Evolutionary conservation across 2,113 vertebrate genomes (phyloP).

Genomic region (Pholis gunnellus): DNA sequence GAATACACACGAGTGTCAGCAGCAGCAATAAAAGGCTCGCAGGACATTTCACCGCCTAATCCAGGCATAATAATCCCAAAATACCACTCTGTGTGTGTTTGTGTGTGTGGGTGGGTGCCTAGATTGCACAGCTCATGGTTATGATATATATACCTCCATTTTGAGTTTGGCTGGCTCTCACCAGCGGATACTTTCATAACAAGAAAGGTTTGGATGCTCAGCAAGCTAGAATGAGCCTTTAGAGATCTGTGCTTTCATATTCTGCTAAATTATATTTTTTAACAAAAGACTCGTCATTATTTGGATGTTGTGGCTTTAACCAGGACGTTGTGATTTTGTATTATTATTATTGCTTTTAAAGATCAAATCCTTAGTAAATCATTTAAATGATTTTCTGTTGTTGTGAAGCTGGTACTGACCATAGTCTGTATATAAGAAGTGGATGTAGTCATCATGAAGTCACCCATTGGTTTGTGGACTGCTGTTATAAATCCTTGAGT

Average conservation of each 20-base stretch:
- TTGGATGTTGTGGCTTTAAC: background rate
- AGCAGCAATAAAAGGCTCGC: conserved; percentile 1
- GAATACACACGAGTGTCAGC: background rate
- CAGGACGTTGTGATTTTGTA: background rate
- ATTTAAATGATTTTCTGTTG: no score
- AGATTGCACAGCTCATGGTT: conserved; percentile 21
- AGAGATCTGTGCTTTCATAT: no score
- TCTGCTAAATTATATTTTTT: background rate
- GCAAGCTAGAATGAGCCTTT: background rate
- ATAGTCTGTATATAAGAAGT: background rate
- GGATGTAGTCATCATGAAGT: background rate
- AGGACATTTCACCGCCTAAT: background rate
- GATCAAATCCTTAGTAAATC: background rate
- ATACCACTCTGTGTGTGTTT: background rate
- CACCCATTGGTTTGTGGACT: no score
- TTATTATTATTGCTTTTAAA: background rate
- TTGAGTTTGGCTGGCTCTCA: conserved; percentile 53
- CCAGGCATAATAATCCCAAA: conserved; percentile 11
- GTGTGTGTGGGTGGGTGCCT: background rate
- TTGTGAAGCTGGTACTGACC: background rate
- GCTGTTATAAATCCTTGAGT: no score
- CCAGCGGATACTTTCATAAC: conserved; percentile 47
- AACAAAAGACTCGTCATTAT: background rate
- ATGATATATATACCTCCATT: conserved; percentile 76
- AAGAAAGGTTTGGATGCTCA: background rate